Conservation (phyloP, 2,113 vertebrate species). For the Lepus timidus region DNA sequence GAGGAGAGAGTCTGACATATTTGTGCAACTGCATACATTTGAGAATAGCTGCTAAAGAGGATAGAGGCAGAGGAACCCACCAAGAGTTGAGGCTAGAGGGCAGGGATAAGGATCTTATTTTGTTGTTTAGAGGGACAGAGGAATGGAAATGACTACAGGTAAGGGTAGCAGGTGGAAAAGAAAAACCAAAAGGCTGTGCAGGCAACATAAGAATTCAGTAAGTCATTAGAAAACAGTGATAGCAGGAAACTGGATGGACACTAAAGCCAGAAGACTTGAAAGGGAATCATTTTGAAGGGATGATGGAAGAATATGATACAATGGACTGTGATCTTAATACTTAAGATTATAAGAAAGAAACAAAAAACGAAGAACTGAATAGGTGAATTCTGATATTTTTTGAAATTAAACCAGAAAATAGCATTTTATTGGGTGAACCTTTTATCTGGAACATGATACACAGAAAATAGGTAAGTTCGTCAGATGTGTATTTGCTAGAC, state of each 20-base stretch:
- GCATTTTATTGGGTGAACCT: neutral
- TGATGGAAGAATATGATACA: neutral
- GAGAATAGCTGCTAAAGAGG: neutral
- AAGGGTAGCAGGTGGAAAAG: neutral
- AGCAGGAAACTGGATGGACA: neutral
- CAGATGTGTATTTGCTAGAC: neutral
- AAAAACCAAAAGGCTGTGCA: neutral
- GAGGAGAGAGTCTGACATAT: neutral
- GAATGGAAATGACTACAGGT: neutral
- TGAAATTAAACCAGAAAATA: neutral
- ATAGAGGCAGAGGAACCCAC: neutral
- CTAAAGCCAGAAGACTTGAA: neutral
- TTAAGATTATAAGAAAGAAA: constrained; percentile 20
- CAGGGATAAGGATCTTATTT: neutral
- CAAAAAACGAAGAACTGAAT: neutral
- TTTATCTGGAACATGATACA: neutral
- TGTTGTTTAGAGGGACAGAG: neutral
- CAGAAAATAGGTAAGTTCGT: neutral
- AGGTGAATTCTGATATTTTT: neutral
- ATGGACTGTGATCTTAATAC: neutral
- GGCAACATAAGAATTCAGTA: neutral
- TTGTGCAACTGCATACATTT: neutral
- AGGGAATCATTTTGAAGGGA: neutral
- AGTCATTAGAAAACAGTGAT: neutral
- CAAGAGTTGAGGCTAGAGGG: neutral